phyloP scores from a whole-genome alignment of 2,113 vertebrate genomes.

The Takifugu bimaculatus region DNA sequence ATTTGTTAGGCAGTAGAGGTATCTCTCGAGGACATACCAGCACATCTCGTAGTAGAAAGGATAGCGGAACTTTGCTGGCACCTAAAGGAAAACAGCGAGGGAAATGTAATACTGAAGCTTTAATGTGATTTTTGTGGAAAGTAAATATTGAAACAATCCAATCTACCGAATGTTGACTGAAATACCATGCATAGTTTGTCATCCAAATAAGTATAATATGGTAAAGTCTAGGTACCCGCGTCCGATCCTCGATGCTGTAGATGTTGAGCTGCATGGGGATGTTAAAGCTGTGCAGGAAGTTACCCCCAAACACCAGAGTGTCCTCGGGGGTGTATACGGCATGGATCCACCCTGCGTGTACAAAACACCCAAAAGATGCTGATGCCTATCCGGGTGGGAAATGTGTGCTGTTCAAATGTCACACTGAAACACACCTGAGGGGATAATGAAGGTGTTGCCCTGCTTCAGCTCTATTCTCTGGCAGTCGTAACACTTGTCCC shows the following conservation, averaged over 20 bases:
- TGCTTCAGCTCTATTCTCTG: conserved; percentile 94
- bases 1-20: conserved; percentile 92
- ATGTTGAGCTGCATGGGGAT: conserved; percentile 98
- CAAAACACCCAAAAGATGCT: not conserved
- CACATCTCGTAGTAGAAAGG: conserved; percentile 99
- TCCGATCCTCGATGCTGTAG: conserved; percentile 96
- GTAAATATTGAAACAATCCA: not conserved
- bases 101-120: not conserved
- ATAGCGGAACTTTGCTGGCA: conserved; percentile 95
- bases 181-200: not conserved
- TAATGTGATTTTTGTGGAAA: not conserved
- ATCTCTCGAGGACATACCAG: conserved; percentile 96
- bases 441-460: conserved; percentile 97
- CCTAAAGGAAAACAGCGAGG: conserved; percentile 70
- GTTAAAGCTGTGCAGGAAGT: conserved; percentile 98
- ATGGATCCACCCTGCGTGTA: conserved; percentile 90
- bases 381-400: not conserved
- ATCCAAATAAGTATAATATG: not conserved
- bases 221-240: conserved; percentile 78
- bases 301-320: conserved; percentile 94
- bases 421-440: conserved; percentile 81
- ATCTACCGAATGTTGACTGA: not conserved
- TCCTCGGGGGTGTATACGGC: conserved; percentile 97
- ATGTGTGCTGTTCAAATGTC: not conserved
- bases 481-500: conserved; percentile 90